Conservation (phyloP, 2,888 invertebrate species). For the Thumatha senex region DNA sequence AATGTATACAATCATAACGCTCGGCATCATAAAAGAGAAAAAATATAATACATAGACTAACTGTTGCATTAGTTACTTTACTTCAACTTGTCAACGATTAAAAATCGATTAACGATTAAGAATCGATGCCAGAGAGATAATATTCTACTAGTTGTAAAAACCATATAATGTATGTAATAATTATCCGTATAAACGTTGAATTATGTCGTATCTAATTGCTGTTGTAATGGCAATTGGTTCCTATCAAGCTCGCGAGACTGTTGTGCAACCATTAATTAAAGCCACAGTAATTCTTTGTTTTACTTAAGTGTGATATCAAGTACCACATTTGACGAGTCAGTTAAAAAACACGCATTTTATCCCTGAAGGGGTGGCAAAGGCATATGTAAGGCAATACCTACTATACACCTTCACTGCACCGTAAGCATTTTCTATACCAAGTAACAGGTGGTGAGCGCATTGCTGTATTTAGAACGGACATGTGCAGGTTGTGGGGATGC, state of each 20-base stretch:
- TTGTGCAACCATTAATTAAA: constrained; percentile 40
- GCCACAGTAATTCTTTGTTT: constrained; percentile 42
- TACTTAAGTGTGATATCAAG: constrained; percentile 45
- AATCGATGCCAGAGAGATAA: constrained; percentile 25
- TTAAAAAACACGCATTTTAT: too few relatives aligned
- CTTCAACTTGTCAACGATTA: neutral
- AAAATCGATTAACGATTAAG: constrained; percentile 19
- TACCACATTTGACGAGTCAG: too few relatives aligned
- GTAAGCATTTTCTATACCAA: too few relatives aligned
- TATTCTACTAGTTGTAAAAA: constrained; percentile 22
- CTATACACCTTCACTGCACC: too few relatives aligned
- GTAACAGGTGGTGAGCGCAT: too few relatives aligned
- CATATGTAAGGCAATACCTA: too few relatives aligned
- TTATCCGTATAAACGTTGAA: constrained; percentile 33
- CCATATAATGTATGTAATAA: constrained; percentile 31
- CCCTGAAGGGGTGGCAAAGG: too few relatives aligned
- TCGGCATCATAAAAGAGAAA: too few relatives aligned
- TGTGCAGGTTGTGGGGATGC: too few relatives aligned
- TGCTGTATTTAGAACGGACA: too few relatives aligned
- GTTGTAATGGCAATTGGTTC: neutral
- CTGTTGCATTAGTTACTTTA: too few relatives aligned
- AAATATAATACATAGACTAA: constrained; percentile 6
- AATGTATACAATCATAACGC: too few relatives aligned
- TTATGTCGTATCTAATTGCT: constrained; percentile 8
- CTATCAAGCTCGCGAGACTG: constrained; percentile 15